Percentiles rank a stretch among this genome's conserved stretches.
phyloP scores from a whole-genome alignment of 2,113 vertebrate species.

The Chionodraco myersi region DNA sequence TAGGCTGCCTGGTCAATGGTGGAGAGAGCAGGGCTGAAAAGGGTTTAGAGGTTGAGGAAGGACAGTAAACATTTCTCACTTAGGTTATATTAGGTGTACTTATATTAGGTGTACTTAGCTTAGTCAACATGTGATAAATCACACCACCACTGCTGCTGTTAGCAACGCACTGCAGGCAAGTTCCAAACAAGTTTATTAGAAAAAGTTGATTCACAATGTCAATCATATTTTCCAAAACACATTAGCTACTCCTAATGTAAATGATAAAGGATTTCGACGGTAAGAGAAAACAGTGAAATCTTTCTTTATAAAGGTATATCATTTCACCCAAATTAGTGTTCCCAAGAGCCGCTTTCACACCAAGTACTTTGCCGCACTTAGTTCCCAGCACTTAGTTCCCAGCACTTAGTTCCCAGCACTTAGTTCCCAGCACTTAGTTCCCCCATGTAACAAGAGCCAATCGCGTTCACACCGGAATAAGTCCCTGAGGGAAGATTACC shows the following conservation, averaged over 20 bases:
- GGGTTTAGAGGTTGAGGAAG: conserved; percentile 36
- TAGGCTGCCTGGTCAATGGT: conserved; percentile 14
- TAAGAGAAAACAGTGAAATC: neutral
- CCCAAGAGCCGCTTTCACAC: too few species aligned
- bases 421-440: too few species aligned
- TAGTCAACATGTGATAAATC: conserved; percentile 26
- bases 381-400: too few species aligned
- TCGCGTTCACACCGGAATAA: too few species aligned
- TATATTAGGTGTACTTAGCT: conserved; percentile 21
- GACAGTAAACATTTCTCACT: conserved; percentile 28
- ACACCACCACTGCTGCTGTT: conserved; percentile 8
- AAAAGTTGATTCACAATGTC: neutral
- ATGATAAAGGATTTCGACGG: neutral
- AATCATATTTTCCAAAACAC: neutral
- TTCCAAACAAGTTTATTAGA: neutral
- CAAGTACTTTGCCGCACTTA: too few species aligned
- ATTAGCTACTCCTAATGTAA: neutral
- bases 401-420: too few species aligned
- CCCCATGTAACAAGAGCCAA: too few species aligned
- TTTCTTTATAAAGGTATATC: neutral
- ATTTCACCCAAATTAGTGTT: too few species aligned
- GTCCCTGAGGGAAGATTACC: too few species aligned
- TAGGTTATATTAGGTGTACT: neutral
- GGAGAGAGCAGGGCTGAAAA: conserved; percentile 19
- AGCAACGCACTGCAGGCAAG: neutral